phyloP scores from a whole-genome alignment of 1,140 invertebrate genomes.

The Papilio polytes region DNA sequence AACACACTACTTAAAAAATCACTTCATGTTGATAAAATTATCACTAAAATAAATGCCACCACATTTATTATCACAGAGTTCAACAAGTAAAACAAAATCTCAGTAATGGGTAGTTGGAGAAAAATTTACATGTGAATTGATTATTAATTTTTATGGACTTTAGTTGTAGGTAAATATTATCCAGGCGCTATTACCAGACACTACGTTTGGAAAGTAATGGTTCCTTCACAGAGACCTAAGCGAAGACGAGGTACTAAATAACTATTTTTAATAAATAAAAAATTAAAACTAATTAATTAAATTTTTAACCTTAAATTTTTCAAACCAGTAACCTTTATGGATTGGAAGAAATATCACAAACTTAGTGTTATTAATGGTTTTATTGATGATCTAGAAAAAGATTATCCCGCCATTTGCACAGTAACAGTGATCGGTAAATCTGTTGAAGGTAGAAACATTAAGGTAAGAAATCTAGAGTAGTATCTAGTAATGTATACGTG shows the following conservation, averaged over 20 bases:
- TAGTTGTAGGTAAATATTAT: conserved; percentile 34
- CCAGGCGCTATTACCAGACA: not conserved
- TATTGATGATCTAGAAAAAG: conserved; percentile 72
- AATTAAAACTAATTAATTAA: conserved; percentile 1
- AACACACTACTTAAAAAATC: too few relatives aligned
- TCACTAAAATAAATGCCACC: too few relatives aligned
- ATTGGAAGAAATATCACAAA: conserved; percentile 76
- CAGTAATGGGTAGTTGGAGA: not conserved
- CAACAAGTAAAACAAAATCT: not conserved
- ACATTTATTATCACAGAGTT: too few relatives aligned
- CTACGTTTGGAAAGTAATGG: conserved; percentile 48
- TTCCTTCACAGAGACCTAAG: conserved; percentile 55
- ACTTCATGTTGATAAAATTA: too few relatives aligned
- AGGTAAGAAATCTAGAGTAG: conserved; percentile 59
- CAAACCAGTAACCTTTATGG: conserved; percentile 49
- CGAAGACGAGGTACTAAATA: conserved; percentile 54
- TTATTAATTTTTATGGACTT: not conserved
- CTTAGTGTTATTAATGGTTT: conserved; percentile 71
- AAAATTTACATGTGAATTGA: not conserved
- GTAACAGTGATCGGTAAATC: conserved; percentile 75
- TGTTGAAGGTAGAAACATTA: conserved; percentile 73
- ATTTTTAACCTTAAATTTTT: conserved; percentile 16
- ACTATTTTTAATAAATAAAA: not conserved
- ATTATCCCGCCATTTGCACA: conserved; percentile 76
- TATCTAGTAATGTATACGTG: not conserved